Conservation (phyloP, 1,140 invertebrate genomes). For the Propsilocerus akamusi region DNA sequence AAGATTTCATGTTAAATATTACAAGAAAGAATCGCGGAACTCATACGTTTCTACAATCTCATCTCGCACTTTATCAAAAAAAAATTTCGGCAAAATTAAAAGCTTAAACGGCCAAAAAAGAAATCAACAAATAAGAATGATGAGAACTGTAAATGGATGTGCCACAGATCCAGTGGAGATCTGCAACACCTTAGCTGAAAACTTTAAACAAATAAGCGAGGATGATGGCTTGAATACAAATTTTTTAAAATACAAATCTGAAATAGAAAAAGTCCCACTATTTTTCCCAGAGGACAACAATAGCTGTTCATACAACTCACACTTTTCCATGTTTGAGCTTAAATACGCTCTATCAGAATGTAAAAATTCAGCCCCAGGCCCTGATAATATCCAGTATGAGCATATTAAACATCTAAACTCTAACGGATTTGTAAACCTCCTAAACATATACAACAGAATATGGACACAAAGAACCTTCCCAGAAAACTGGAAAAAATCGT, state of each 20-base stretch:
- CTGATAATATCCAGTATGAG: slow-evolving; percentile 9
- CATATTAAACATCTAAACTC: slow-evolving; percentile 6
- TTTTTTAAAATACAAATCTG: neutral
- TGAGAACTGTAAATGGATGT: neutral
- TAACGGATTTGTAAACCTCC: neutral
- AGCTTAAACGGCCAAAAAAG: neutral
- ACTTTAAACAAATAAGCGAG: neutral
- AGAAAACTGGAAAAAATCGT: slow-evolving; percentile 9
- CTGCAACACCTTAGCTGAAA: neutral
- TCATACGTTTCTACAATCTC: neutral
- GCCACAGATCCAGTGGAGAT: neutral
- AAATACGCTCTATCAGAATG: slow-evolving; percentile 1
- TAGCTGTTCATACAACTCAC: neutral
- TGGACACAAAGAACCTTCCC: slow-evolving; percentile 8
- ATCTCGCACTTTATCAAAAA: neutral
- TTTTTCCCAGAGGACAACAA: no score
- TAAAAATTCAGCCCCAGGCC: slow-evolving; percentile 6
- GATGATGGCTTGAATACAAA: neutral
- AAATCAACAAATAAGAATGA: neutral
- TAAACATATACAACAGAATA: slow-evolving; percentile 11
- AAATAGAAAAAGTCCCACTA: neutral
- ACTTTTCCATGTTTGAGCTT: slow-evolving; percentile 2
- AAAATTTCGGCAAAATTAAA: neutral
- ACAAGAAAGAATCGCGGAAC: neutral
- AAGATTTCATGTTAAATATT: neutral